phyloP scores from a whole-genome alignment of 1,140 invertebrate species.

The Rhopalosiphum padi region DNA sequence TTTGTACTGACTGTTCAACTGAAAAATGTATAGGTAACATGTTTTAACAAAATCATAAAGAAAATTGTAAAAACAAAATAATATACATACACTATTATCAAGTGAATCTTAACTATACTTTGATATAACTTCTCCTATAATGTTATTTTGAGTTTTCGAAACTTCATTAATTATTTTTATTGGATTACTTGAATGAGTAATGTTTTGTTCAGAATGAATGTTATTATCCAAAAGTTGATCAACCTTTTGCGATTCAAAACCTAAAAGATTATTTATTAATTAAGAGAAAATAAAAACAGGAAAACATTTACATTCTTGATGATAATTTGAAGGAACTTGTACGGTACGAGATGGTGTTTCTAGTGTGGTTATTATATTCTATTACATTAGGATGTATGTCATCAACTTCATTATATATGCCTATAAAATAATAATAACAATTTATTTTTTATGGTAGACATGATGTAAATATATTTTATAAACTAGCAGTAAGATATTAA shows the following conservation, averaged over 20 bases:
- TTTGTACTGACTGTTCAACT: neutral
- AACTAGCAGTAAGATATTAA: too few species aligned
- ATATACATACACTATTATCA: constrained; percentile 2
- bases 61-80: constrained; percentile 10
- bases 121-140: neutral
- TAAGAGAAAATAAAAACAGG: neutral
- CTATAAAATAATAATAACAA: too few species aligned
- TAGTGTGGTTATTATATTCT: neutral
- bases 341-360: neutral
- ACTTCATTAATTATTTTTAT: neutral
- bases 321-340: neutral
- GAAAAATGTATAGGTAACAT: neutral
- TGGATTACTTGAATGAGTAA: too few species aligned
- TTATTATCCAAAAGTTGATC: too few species aligned
- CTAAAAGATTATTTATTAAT: constrained; percentile 14
- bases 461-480: too few species aligned
- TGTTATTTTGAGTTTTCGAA: neutral
- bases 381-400: neutral
- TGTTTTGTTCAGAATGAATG: too few species aligned
- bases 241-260: neutral
- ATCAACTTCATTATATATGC: too few species aligned
- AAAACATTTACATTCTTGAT: neutral
- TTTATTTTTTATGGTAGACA: too few species aligned
- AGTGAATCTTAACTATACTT: neutral
- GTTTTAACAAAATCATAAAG: neutral